Conservation (phyloP, 2,797 vertebrate genomes). For the Rachycentron canadum region DNA sequence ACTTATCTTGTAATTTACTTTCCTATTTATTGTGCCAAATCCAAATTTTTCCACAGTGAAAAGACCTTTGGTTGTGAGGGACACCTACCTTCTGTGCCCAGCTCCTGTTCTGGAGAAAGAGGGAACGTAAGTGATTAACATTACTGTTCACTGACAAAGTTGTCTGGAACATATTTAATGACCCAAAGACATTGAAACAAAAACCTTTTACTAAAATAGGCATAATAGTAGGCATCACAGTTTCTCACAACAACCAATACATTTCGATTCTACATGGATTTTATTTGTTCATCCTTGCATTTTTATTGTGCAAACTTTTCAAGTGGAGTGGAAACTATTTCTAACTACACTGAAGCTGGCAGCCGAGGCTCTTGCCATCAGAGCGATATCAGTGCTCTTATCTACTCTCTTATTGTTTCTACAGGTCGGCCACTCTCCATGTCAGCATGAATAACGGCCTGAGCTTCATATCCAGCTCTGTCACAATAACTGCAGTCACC, state of each 20-base stretch:
- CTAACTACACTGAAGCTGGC: neutral
- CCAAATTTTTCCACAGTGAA: slow-evolving; percentile 86
- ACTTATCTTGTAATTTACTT: neutral
- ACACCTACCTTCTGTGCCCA: slow-evolving; percentile 95
- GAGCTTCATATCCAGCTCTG: slow-evolving; percentile 98
- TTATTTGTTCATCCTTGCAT: neutral
- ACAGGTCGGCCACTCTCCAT: slow-evolving; percentile 93
- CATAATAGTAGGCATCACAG: too few relatives aligned
- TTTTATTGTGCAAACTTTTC: too few relatives aligned
- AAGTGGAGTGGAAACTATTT: neutral
- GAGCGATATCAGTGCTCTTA: neutral
- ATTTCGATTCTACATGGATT: too few relatives aligned
- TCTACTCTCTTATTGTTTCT: neutral
- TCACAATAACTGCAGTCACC: slow-evolving; percentile 93
- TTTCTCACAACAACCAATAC: too few relatives aligned
- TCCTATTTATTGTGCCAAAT: neutral
- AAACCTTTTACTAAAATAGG: neutral
- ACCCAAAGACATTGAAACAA: neutral
- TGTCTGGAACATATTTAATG: neutral
- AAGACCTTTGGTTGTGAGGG: slow-evolving; percentile 93
- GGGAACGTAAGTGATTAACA: slow-evolving; percentile 89
- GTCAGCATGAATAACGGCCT: slow-evolving; percentile 99
- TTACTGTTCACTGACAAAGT: neutral
- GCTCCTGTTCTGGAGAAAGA: slow-evolving; percentile 92
- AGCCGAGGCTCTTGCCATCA: neutral